Evolutionary conservation across 30 jellyfish, hydroid and myxozoan genomes (phyloP).

Genomic region (Turritopsis rubra): DNA sequence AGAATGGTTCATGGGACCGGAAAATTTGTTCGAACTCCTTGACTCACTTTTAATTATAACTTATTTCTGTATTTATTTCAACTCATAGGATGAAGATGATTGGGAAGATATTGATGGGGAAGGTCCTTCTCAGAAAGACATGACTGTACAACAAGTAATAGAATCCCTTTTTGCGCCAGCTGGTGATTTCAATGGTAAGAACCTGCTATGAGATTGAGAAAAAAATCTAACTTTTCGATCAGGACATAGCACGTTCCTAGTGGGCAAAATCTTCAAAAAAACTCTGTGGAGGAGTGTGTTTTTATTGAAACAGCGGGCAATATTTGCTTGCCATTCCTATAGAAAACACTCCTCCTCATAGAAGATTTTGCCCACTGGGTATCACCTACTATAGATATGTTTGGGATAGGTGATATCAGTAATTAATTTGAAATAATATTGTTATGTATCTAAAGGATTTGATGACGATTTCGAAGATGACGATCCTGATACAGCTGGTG

Average conservation of each 20-base stretch:
- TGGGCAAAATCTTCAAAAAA: too few relatives aligned
- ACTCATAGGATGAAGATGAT: conserved; percentile 60
- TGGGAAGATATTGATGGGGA: conserved; percentile 76
- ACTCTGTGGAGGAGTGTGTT: too few relatives aligned
- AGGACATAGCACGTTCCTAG: too few relatives aligned
- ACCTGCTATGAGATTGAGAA: not conserved
- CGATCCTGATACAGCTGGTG: conserved; percentile 80
- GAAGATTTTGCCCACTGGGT: too few relatives aligned
- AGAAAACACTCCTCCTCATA: too few relatives aligned
- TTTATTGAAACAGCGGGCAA: too few relatives aligned
- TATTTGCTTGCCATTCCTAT: too few relatives aligned
- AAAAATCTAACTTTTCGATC: too few relatives aligned
- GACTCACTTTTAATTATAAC: too few relatives aligned
- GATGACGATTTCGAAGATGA: conserved; percentile 71
- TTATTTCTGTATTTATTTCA: not conserved
- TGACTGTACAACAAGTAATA: conserved; percentile 57
- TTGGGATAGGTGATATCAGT: too few relatives aligned
- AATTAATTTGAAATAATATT: too few relatives aligned
- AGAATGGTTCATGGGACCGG: not conserved
- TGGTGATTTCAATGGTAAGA: conserved; percentile 68
- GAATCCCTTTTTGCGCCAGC: conserved; percentile 89
- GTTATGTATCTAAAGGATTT: not conserved
- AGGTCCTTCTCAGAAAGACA: conserved; percentile 48
- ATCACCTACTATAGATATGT: too few relatives aligned
- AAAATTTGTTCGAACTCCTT: not conserved